Evolutionary conservation across 2,888 invertebrate species (phyloP).

Genomic region (Patella ulyssiponensis): DNA sequence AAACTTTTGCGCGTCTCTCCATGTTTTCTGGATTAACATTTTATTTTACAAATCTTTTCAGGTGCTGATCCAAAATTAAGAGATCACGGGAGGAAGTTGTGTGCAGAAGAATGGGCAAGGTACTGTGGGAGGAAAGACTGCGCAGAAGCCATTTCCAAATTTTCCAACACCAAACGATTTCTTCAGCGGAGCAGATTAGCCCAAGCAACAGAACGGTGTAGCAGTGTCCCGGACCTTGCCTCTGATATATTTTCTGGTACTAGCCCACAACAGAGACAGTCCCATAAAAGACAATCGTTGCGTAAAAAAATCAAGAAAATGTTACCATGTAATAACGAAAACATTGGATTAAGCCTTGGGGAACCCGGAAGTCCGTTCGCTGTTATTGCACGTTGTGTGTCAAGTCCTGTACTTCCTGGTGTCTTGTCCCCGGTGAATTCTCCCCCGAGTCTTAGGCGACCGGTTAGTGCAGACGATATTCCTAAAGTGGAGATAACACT

Average conservation of each 20-base stretch:
- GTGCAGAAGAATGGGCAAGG: slow-evolving; percentile 84
- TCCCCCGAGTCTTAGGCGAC: slow-evolving; percentile 44
- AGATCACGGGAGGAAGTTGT: slow-evolving; percentile 80
- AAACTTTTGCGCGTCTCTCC: too few relatives aligned
- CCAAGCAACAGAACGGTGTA: slow-evolving; percentile 73
- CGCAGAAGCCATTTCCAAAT: slow-evolving; percentile 81
- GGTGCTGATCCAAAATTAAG: slow-evolving; percentile 81
- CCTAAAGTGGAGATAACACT: slow-evolving; percentile 58
- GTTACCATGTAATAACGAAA: slow-evolving; percentile 45
- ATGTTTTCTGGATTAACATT: too few relatives aligned
- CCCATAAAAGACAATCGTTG: slow-evolving; percentile 42
- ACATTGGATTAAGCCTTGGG: slow-evolving; percentile 19
- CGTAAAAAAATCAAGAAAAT: slow-evolving; percentile 55
- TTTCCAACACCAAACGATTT: slow-evolving; percentile 70
- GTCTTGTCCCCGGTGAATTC: slow-evolving; percentile 39
- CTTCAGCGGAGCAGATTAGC: slow-evolving; percentile 57
- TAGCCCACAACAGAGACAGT: slow-evolving; percentile 39
- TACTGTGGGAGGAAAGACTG: slow-evolving; percentile 82
- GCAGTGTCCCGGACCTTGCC: slow-evolving; percentile 75
- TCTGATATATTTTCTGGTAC: slow-evolving; percentile 22
- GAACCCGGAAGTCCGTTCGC: slow-evolving; percentile 52
- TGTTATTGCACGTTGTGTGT: slow-evolving; percentile 60
- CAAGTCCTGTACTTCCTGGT: slow-evolving; percentile 57
- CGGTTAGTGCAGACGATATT: slow-evolving; percentile 55
- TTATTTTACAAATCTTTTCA: slow-evolving; percentile 60